Evolutionary conservation across 2,888 invertebrate genomes (phyloP).

Genomic region (Heliconius ismenius): DNA sequence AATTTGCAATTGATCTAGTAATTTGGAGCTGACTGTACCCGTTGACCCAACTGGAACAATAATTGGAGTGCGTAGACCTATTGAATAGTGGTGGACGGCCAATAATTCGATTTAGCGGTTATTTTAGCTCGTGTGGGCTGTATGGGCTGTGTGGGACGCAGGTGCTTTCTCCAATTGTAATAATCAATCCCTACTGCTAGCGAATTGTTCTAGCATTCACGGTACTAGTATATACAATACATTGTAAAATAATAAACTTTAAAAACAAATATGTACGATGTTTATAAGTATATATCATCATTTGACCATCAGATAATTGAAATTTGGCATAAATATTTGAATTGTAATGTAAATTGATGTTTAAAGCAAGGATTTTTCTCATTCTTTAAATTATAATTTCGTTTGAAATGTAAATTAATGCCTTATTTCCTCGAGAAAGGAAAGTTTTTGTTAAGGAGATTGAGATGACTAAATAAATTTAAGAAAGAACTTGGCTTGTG

Average conservation of each 20-base stretch:
- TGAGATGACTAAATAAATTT: slow-evolving; percentile 26
- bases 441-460: slow-evolving; percentile 21
- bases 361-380: slow-evolving; percentile 1
- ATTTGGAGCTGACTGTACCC: slow-evolving; percentile 53
- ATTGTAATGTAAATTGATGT: slow-evolving; percentile 15
- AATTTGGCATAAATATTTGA: not conserved
- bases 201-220: slow-evolving; percentile 31
- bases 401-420: slow-evolving; percentile 22
- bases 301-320: not conserved
- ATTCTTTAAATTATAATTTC: slow-evolving; percentile 13
- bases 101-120: slow-evolving; percentile 79
- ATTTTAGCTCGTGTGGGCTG: slow-evolving; percentile 70
- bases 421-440: slow-evolving; percentile 22
- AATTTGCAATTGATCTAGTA: slow-evolving; percentile 54
- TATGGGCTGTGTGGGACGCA: slow-evolving; percentile 61
- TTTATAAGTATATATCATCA: not conserved
- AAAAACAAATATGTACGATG: not conserved
- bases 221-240: slow-evolving; percentile 24
- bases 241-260: slow-evolving; percentile 8
- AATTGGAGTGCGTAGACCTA: slow-evolving; percentile 63
- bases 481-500: slow-evolving; percentile 26
- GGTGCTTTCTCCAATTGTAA: slow-evolving; percentile 64
- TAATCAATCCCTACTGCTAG: slow-evolving; percentile 55
- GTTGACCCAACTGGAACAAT: slow-evolving; percentile 59
- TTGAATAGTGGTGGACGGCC: slow-evolving; percentile 65